These are phyloP conservation scores for Anguilla megastoma DNA, from an alignment of 2,797 vertebrate genomes.

Conservation along the genomic window DNA sequence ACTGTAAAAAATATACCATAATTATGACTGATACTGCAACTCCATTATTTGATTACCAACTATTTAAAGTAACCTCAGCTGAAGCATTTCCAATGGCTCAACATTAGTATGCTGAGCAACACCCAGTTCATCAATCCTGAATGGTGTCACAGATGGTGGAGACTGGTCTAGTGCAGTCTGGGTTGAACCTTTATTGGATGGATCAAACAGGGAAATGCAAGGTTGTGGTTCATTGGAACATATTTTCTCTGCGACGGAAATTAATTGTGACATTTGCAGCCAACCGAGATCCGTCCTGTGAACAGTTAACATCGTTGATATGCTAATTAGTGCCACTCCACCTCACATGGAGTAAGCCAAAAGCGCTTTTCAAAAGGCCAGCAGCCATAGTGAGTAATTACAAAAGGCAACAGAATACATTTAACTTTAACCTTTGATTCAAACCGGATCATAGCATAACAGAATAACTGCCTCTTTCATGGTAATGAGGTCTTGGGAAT, in stretches of 20 bases:
- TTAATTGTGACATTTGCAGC: constrained; percentile 65
- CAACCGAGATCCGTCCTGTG: constrained; percentile 67
- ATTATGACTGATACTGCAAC: neutral
- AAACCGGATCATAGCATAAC: neutral
- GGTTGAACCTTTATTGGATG: neutral
- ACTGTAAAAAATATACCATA: neutral
- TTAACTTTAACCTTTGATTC: constrained; percentile 53
- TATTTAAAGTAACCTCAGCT: neutral
- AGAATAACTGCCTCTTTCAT: neutral
- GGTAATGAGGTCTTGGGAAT: neutral
- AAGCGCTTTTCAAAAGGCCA: constrained; percentile 73
- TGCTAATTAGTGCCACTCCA: constrained; percentile 62
- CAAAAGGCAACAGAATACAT: constrained; percentile 65
- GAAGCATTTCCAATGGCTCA: neutral
- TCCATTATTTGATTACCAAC: neutral
- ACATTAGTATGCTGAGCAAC: neutral
- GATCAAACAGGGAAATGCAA: neutral
- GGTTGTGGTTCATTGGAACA: neutral
- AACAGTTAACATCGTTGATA: constrained; percentile 46
- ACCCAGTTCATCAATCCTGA: neutral
- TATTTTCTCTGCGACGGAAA: neutral
- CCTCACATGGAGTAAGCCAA: constrained; percentile 60
- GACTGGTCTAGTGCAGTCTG: neutral
- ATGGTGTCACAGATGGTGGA: neutral
- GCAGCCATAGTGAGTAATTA: constrained; percentile 64